Evolutionary conservation across 2,888 invertebrate species (phyloP), one percentile per base, ranked within the genome.

Genomic region (Dryobotodes eremita): DNA sequence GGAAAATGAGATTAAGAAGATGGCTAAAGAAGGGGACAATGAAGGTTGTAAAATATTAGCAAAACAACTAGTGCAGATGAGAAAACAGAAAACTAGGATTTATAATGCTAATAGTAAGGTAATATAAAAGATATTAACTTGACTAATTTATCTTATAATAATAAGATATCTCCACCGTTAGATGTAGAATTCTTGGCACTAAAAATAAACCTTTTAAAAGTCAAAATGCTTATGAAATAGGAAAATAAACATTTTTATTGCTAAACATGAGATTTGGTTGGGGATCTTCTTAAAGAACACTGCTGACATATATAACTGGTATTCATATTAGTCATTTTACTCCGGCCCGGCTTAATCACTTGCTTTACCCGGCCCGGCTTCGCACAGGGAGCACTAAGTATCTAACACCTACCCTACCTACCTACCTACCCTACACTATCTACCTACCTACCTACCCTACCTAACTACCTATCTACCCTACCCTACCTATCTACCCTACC

Each of bases 1-100:
- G 98, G 98, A 99, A 96, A 95, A 97, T 93, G 99, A 99, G 93
- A 99, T 99, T 71, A 99, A 98, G 92, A 98, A 98, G 91, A 97
- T 98, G 94, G 99, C 99, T 0, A 98, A 98, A 91, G 98, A 98
- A 91, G 99, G 99, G 15, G 98, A 99, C 92, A 98, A 98, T 91
- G 98, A 99, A 91, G 98, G 98, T 17, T 98, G 98, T 89, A 97
- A 97, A 89, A 97, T 99, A 85, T 95, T 99, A 87, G 99, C 99
- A 1, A 99, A 99, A 93, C 99, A 99, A 94, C 95, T 99, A 73
- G 97, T 99, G 0, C 98, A 98, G 91, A 93, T 99, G 81, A 97
- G 99, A 72, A 99, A 99, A 93, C 99, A 99, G 92, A 99, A 98
- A 93, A 98, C 98, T 36, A 97, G 99, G 89, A 98, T 98, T 72